Evolutionary conservation across 1,140 invertebrate genomes (phyloP).

Genomic region (Sipha flava): DNA sequence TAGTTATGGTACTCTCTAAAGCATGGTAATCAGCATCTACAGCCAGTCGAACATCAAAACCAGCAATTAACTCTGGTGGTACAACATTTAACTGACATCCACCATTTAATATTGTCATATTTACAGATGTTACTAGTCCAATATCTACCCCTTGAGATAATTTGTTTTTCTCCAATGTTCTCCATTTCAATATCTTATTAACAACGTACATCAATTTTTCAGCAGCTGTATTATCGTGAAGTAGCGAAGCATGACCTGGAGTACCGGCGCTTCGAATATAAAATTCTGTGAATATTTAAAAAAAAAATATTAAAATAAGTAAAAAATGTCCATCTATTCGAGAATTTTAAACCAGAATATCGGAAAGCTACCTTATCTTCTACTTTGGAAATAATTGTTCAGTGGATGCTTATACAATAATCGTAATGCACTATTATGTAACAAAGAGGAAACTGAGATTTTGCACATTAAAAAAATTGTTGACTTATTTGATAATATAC

Average conservation of each 20-base stretch:
- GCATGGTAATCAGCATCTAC: slow-evolving; percentile 57
- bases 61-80: slow-evolving; percentile 64
- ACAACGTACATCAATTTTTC: slow-evolving; percentile 73
- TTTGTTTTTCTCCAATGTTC: slow-evolving; percentile 57
- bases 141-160: slow-evolving; percentile 55
- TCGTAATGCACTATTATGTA: no score
- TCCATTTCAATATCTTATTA: slow-evolving; percentile 64
- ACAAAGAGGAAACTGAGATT: no score
- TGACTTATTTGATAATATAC: no score
- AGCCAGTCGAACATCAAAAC: slow-evolving; percentile 75
- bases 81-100: slow-evolving; percentile 90
- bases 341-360: no score
- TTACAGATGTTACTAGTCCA: slow-evolving; percentile 80
- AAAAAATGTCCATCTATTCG: no score
- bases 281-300: slow-evolving; percentile 47
- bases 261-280: slow-evolving; percentile 63
- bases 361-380: no score
- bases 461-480: no score
- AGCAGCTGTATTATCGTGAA: slow-evolving; percentile 70
- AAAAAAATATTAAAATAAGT: slow-evolving; percentile 27
- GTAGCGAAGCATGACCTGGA: slow-evolving; percentile 79
- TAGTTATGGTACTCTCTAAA: slow-evolving; percentile 62
- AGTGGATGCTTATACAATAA: no score
- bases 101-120: slow-evolving; percentile 72
- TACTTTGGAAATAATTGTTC: no score